Evolutionary conservation across 2,888 invertebrate species (phyloP), one percentile per base, ranked within the genome.

Genomic region (Meloe dianella): DNA sequence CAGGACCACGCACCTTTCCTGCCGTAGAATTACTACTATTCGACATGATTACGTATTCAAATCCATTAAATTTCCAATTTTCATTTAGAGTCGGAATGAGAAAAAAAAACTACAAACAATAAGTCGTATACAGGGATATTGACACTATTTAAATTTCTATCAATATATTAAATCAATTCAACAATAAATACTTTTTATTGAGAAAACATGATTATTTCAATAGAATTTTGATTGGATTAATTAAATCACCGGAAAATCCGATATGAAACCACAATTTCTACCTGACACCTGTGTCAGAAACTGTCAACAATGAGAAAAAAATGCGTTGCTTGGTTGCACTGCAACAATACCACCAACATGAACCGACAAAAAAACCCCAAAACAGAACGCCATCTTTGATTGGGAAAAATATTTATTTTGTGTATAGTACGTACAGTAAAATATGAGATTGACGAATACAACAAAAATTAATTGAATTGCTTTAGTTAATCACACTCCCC

Each of bases 1-100:
- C 94, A 79, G 90, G 90, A 79, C 90, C 90, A 84, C 87, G 85
- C 82, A 86, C 84, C 85, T 88, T 89, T 82, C 86, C 86, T 57
- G 75, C 71, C 30, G 78, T 70, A 27, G 74, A 63, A 68, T 73
- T 71, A 73, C 78, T 80, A 70, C 74, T 80, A 64, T 71, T 75
- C 60, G 82, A 81, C 81, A 82, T 83, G n/a, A 30, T 60, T 61
- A 56, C 12, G 47, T 57, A 59, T 60, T 24, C 60, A 61, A 64
- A 61, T n/a, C 62, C 67, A 68, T 68, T n/a, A 24, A 60, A 58
- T 65, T 51, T 9, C 3, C 2, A 51, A 51, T 22, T n/a, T n/a
- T n/a, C n/a, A n/a, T n/a, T n/a, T n/a, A n/a, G n/a, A n/a, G n/a
- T n/a, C n/a, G n/a, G n/a, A n/a, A n/a, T n/a, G n/a, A n/a, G n/a